Percentiles rank a stretch among this genome's conserved stretches.
Conservation (phyloP, 2,888 invertebrate species). For the Microctonus aethiopoides region DNA sequence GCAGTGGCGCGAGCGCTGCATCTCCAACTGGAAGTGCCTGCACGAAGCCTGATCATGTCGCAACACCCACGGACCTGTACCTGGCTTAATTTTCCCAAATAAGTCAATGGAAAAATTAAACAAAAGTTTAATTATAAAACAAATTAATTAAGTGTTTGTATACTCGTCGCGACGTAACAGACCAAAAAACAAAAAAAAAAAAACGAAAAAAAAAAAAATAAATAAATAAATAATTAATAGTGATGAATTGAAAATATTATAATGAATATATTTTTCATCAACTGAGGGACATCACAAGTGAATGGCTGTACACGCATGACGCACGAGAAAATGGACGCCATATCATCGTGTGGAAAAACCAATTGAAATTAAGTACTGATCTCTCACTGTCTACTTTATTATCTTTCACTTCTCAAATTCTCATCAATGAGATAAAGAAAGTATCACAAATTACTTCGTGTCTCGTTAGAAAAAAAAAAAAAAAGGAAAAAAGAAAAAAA, state of each 20-base stretch:
- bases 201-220: not conserved
- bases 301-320: not conserved
- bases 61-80: slow-evolving; percentile 63
- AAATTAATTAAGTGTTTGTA: not conserved
- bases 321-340: slow-evolving; percentile 56
- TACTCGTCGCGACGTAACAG: not conserved
- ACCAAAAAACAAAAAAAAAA: slow-evolving; percentile 10
- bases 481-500: not conserved
- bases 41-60: slow-evolving; percentile 71
- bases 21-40: slow-evolving; percentile 80
- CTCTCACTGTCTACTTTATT: slow-evolving; percentile 50
- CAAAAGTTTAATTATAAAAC: too few species aligned
- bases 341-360: slow-evolving; percentile 55
- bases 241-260: not conserved
- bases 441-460: not conserved
- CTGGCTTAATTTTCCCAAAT: slow-evolving; percentile 55
- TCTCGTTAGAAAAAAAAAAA: not conserved
- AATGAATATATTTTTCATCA: not conserved
- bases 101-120: not conserved
- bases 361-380: slow-evolving; percentile 61
- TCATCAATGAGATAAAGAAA: not conserved
- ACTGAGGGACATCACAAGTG: not conserved
- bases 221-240: too few species aligned
- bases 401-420: too few species aligned
- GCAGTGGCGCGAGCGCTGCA: slow-evolving; percentile 77